Conservation (phyloP, 2,797 vertebrate species). For the Coregonus sp. region DNA sequence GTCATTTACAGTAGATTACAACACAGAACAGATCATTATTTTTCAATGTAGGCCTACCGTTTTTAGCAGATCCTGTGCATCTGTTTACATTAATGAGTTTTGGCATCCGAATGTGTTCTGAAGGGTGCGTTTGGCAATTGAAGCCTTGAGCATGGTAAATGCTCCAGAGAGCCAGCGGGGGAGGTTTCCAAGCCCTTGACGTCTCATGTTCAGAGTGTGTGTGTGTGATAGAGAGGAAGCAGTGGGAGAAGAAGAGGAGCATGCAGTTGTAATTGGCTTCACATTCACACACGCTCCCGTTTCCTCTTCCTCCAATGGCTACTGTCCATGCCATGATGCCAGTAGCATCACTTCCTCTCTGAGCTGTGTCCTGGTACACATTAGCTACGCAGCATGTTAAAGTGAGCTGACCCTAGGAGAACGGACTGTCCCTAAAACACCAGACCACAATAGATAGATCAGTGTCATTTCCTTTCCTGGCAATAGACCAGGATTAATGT, state of each 20-base stretch:
- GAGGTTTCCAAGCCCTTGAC: background rate
- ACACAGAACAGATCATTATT: background rate
- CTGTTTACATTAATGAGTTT: background rate
- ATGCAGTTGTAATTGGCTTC: background rate
- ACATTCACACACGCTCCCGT: background rate
- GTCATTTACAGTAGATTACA: background rate
- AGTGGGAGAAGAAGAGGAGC: background rate
- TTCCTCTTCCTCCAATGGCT: background rate
- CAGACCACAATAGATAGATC: background rate
- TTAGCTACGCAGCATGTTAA: constrained; percentile 14
- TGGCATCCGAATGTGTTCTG: too few relatives aligned
- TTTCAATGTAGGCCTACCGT: background rate
- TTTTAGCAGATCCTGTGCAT: background rate
- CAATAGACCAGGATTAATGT: background rate
- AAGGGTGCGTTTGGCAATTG: too few relatives aligned
- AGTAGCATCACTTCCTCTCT: background rate
- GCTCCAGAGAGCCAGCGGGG: background rate
- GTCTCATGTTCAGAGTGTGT: background rate
- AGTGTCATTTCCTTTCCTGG: background rate
- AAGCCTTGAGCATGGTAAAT: too few relatives aligned
- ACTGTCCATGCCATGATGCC: background rate
- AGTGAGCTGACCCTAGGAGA: constrained; percentile 17
- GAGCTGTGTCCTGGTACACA: constrained; percentile 7
- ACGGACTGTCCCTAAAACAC: background rate
- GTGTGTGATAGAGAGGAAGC: background rate